Evolutionary conservation across 2,797 vertebrate genomes (phyloP), one percentile per base, ranked within the genome.

Genomic region (Lindbergichthys nudifrons): DNA sequence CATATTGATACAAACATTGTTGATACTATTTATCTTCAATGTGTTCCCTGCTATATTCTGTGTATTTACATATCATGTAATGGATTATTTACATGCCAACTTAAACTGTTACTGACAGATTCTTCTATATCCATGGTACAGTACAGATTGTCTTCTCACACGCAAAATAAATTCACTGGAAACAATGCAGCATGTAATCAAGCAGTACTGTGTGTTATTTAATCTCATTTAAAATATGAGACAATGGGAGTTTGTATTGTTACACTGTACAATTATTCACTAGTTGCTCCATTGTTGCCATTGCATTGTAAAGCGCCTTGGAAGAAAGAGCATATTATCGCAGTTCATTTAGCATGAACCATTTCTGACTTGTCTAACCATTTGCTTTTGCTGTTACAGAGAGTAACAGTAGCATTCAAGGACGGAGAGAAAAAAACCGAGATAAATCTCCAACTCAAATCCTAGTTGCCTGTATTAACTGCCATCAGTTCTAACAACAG

Each of bases 401-500:
- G 6, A 50, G 14, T 46, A 48, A 41, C 18, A 3, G 36, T 10
- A 23, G n/a, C 18, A 32, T 39, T 47, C n/a, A 73, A 67, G 56
- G 56, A 72, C 32, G 39, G 21, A 78, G 8, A 63, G 13, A 42
- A 46, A 70, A 41, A 51, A 59, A 46, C 4, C 1, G 5, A 43
- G 6, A 52, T 11, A 47, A 56, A 78, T 39, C 45, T 56, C 12
- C 42, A 26, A n/a, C 19, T 23, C 9, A 67, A 62, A 10, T 36
- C 39, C n/a, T 59, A 52, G 72, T 45, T 48, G 10, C 12, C 12
- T 57, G 53, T 57, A 79, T 82, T 70, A 75, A 73, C 43, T 67
- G 47, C 39, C 41, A 71, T 76, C 32, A 58, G 11, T 60, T 78
- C 18, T 52, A 66, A 82, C 65, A 73, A 59, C 30, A 74, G 74